Base-by-base conservation (phyloP, 92 coral and sea anemone genomes). In the Hydrozoanthus gracilis region DNA sequence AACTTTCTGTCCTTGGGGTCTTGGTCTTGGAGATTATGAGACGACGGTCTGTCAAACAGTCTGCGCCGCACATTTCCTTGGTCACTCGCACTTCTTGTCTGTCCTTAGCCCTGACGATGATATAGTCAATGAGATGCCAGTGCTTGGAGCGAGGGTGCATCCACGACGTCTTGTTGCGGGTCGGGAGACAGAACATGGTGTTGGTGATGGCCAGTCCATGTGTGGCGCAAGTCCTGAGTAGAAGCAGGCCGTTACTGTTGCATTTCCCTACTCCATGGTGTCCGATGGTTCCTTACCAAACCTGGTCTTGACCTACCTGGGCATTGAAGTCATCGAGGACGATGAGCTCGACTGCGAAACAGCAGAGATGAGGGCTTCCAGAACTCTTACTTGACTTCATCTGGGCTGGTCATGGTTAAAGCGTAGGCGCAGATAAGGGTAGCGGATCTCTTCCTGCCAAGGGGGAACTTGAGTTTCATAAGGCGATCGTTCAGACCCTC, bases 371-470 rank as follows among this genome's bases (percentile, higher is more conserved):
- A 72, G 44, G 47, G 13, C 14, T 15, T 88, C 73, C 7, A 90
- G 83, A 90, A 87, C 13, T 3, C 80, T 47, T 90, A 90, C 79
- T 90, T 92, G 50, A 48, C 51, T 45, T 79, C 83, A 0, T 92
- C 92, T 8, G 78, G 87, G 72, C 87, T 87, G 50, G 91, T 89
- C 95, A 92, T 87, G 9, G 92, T 90, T 4, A 91, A 91, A 3
- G 89, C 89, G 48, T 89, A 91, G 50, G 78, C 91, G 65, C 92
- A 85, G 13, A 88, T 79, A 50, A 90, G 78, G 9, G 93, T 87
- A 64, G 88, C 88, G 6, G 39, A 9, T 51, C 27, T 67, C 12
- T 76, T 66, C 3, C 46, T 12, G 47, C 75, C n/a, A 0, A 89
- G 86, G 12, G 93, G 88, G 55, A 90, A 87, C 65, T 55, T 83